phyloP scores from a whole-genome alignment of 2,888 invertebrate species.

The Harmothoe impar region DNA sequence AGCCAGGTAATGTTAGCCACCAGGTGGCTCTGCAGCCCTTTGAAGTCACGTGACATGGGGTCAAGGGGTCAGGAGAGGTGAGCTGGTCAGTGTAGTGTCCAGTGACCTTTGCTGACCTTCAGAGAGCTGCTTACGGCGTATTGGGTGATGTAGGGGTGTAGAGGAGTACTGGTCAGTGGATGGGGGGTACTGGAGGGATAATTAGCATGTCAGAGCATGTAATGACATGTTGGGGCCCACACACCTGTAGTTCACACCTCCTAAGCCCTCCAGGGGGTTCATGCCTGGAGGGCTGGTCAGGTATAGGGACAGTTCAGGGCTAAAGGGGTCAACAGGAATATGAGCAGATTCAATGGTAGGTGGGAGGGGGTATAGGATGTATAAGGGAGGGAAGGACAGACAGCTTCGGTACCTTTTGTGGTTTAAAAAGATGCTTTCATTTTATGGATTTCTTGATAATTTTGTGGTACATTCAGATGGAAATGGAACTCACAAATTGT shows the following conservation, averaged over 20 bases:
- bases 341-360: too few relatives aligned
- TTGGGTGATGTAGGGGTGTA: slow-evolving; percentile 30
- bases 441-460: too few relatives aligned
- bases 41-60: slow-evolving; percentile 38
- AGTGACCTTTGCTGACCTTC: not conserved
- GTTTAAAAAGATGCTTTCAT: too few relatives aligned
- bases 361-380: too few relatives aligned
- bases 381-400: too few relatives aligned
- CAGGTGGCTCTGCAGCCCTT: not conserved
- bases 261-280: not conserved
- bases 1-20: slow-evolving; percentile 35
- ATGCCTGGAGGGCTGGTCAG: not conserved
- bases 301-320: too few relatives aligned
- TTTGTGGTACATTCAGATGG: too few relatives aligned
- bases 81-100: not conserved
- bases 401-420: too few relatives aligned
- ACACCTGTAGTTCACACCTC: not conserved
- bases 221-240: not conserved
- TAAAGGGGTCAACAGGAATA: too few relatives aligned
- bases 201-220: slow-evolving; percentile 31
- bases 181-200: not conserved
- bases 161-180: not conserved
- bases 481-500: too few relatives aligned
- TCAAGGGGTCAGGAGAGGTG: not conserved
- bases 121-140: not conserved